Evolutionary conservation across 1,140 invertebrate genomes (phyloP).

Genomic region (Papilio aristodemus): DNA sequence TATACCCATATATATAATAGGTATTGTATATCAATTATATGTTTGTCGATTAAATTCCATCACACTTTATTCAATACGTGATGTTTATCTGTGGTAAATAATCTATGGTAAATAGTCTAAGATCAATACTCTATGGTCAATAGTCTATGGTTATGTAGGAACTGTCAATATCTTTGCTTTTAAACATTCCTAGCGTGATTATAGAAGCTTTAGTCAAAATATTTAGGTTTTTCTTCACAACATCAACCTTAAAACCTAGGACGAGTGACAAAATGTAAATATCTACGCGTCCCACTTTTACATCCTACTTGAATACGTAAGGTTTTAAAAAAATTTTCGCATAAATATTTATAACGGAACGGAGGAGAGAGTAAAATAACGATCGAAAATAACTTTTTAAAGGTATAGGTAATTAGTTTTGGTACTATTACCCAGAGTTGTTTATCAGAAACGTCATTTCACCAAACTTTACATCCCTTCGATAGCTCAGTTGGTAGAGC

Average conservation of each 20-base stretch:
- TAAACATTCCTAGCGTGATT: no score
- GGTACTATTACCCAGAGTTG: background rate
- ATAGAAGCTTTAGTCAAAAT: no score
- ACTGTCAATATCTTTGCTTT: slow-evolving; percentile 8
- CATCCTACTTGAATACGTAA: no score
- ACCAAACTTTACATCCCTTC: slow-evolving; percentile 46
- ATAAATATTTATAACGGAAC: no score
- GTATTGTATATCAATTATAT: slow-evolving; percentile 11
- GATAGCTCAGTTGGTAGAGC: slow-evolving; percentile 80
- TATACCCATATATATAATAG: background rate
- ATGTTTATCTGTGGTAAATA: slow-evolving; percentile 8
- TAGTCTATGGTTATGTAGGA: background rate
- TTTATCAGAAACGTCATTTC: background rate
- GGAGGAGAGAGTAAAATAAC: no score
- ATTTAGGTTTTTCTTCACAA: no score
- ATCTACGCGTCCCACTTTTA: no score
- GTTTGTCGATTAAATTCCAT: slow-evolving; percentile 12
- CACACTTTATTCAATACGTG: slow-evolving; percentile 6
- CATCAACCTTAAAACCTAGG: no score
- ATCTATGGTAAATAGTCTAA: background rate
- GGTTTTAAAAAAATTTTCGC: no score
- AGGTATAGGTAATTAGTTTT: no score
- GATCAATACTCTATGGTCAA: slow-evolving; percentile 9
- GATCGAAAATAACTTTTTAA: no score
- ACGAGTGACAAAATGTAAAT: no score